Percentiles rank a stretch among this genome's conserved stretches.
phyloP scores from a whole-genome alignment of 2,797 vertebrate genomes.

The Betta splendens region DNA sequence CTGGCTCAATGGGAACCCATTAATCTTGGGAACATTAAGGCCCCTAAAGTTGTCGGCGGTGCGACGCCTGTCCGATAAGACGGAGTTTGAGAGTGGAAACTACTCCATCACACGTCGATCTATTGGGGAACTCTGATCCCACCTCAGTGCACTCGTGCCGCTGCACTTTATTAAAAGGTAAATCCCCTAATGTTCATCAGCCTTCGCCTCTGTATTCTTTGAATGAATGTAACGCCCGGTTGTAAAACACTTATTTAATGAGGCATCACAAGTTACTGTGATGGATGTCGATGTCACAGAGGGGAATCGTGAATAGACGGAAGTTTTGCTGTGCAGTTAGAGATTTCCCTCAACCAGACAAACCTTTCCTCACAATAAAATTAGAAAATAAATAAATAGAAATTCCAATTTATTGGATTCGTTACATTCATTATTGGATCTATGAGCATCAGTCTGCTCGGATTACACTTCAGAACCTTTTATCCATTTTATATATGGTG shows the following conservation, averaged over 20 bases:
- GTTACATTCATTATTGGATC: constrained; percentile 18
- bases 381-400: constrained; percentile 30
- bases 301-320: not conserved
- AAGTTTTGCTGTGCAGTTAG: not conserved
- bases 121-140: constrained; percentile 36
- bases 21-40: constrained; percentile 68
- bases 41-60: constrained; percentile 66
- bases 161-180: constrained; percentile 33
- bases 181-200: constrained; percentile 15
- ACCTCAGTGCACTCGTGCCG: not conserved
- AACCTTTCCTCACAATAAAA: constrained; percentile 2
- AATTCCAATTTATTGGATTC: constrained; percentile 16
- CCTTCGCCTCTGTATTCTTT: not conserved
- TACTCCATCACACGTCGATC: constrained; percentile 42
- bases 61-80: constrained; percentile 54
- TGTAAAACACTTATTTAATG: not conserved
- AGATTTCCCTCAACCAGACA: not conserved
- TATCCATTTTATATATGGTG: constrained; percentile 47
- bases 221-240: not conserved
- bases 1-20: constrained; percentile 60
- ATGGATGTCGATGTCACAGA: not conserved
- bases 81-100: constrained; percentile 43
- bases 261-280: not conserved
- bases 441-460: constrained; percentile 9
- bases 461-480: constrained; percentile 34